Evolutionary conservation across 2,113 vertebrate genomes (phyloP).

Genomic region (Oxyura jamaicensis): DNA sequence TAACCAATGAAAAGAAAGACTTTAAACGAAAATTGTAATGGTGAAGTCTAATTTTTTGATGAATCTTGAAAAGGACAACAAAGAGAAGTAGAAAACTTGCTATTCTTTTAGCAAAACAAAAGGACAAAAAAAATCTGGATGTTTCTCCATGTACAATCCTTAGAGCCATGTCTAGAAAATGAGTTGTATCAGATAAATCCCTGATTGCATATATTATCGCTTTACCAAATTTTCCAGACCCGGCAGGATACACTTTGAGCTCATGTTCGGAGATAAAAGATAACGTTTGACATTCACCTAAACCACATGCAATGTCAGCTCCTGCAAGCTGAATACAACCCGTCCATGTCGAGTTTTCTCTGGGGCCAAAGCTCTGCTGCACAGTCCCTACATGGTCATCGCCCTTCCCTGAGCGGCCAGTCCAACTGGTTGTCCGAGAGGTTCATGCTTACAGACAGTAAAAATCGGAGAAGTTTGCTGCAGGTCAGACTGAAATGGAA

Average conservation of each 20-base stretch:
- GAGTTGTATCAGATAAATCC: neutral
- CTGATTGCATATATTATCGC: neutral
- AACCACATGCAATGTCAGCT: neutral
- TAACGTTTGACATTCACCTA: neutral
- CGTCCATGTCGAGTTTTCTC: accelerated
- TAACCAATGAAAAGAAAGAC: neutral
- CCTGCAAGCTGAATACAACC: accelerated
- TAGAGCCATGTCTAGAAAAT: neutral
- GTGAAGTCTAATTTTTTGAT: neutral
- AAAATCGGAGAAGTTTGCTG: neutral
- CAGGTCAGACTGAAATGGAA: neutral
- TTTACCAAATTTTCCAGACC: neutral
- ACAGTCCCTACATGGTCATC: neutral
- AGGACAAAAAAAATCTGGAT: neutral
- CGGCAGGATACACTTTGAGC: neutral
- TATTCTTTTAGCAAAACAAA: neutral
- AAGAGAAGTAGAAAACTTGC: neutral
- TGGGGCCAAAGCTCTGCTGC: accelerated
- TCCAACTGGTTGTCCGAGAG: neutral
- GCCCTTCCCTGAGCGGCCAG: neutral
- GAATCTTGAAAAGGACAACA: neutral
- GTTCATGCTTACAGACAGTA: neutral
- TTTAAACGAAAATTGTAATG: neutral
- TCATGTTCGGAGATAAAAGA: neutral
- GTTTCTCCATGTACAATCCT: neutral